phyloP scores from a whole-genome alignment of 2,797 vertebrate genomes.

The Melanotaenia parkinsoni region DNA sequence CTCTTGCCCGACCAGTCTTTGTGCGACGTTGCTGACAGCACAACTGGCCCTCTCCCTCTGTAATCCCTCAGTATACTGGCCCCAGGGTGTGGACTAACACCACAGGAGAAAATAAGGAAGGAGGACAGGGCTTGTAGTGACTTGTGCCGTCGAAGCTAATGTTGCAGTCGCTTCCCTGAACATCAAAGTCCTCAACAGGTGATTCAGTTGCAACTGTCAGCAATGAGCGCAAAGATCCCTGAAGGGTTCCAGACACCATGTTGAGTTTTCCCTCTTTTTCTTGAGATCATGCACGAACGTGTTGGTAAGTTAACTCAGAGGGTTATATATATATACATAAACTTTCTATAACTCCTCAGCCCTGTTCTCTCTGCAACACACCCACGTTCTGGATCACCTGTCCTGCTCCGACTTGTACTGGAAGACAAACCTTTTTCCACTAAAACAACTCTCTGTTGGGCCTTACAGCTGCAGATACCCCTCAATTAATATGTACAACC shows the following conservation, averaged over 20 bases:
- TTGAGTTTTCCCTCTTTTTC: conserved; percentile 6
- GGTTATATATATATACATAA: neutral
- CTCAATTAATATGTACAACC: conserved; percentile 38
- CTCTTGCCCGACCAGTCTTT: conserved; percentile 24
- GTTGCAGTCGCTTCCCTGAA: conserved; percentile 51
- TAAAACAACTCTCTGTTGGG: neutral
- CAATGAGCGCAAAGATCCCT: conserved; percentile 18
- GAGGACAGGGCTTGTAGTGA: conserved; percentile 67
- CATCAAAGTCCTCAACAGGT: conserved; percentile 68
- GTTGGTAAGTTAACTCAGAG: conserved; percentile 22
- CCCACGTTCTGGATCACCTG: conserved; percentile 23
- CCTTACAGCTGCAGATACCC: conserved; percentile 26
- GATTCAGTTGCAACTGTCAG: conserved; percentile 64
- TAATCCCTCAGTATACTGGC: conserved; percentile 65
- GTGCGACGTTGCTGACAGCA: conserved; percentile 13
- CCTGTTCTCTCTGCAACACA: conserved; percentile 1
- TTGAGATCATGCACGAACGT: conserved; percentile 1
- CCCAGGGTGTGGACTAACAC: conserved; percentile 74
- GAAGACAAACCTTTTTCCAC: conserved; percentile 12
- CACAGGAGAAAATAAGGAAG: conserved; percentile 47
- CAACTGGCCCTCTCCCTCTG: conserved; percentile 11
- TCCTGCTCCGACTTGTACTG: conserved; percentile 51
- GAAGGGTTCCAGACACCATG: neutral
- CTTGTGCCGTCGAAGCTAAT: conserved; percentile 68
- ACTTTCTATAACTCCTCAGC: conserved; percentile 11